Base-by-base conservation (phyloP, 1,140 invertebrate genomes). In the Potamilus streckersoni region DNA sequence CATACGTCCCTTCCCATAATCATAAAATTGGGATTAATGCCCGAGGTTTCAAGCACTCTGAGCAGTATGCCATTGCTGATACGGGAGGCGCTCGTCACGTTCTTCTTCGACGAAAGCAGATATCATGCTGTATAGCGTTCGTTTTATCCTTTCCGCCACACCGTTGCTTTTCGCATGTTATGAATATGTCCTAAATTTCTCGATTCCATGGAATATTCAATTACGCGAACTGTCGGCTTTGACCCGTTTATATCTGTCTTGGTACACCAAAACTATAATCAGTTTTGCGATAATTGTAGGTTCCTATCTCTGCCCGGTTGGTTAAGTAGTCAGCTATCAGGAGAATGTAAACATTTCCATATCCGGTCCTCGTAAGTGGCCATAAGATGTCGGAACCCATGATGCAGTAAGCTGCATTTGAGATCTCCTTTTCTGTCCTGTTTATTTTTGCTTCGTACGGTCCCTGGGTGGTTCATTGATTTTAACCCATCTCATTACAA, bases 181-280 rank as follows among this genome's bases (percentile, higher is more conserved):
- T 17, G 80, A 12, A 17, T 68, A 69, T 20, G 75, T 73, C 17
- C 64, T 16, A 31, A 59, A 65, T 56, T 79, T 70, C 60, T 77
- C 59, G 16, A 74, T 77, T 23, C 65, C 74, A 4, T 76, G 38
- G 27, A 69, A 64, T 60, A 73, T n/a, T 59, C 78, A 77, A 80
- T 64, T 58, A 68, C 63, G 49, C 27, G 4, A 31, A 31, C 27
- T 2, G 27, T 31, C 27, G 27, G 27, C 27, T 31, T 31, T 88
- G 84, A 74, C 90, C 88, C 2, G 85, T 73, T 16, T 86, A 76
- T 31, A 90, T 76, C 23, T 83, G 72, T 19, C 83, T 55, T 0
- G 90, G 89, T 2, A 85, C 78, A 16, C 90, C 90, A 73, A 83
- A 85, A 11, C 84, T 73, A 64, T 78, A 84, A 27, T 90, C 64